Evolutionary conservation across 2,113 vertebrate species (phyloP).

Genomic region (Glaucomys volans): DNA sequence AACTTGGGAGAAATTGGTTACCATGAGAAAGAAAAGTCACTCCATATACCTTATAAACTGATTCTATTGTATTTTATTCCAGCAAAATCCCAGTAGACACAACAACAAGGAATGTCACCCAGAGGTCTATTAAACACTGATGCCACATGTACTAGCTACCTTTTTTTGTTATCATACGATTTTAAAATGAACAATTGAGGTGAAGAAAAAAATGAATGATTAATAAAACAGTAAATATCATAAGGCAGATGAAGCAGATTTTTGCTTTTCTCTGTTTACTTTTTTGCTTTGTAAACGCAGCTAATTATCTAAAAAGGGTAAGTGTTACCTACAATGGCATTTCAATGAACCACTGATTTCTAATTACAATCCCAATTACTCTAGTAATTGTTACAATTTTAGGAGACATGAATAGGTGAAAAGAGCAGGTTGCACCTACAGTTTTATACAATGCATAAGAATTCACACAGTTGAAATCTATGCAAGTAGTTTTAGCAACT

Average conservation of each 20-base stretch:
- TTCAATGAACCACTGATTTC: slow-evolving; percentile 81
- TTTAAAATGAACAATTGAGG: slow-evolving; percentile 33
- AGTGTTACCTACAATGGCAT: slow-evolving; percentile 50
- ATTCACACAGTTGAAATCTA: slow-evolving; percentile 34
- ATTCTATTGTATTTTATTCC: neutral
- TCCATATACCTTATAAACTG: neutral
- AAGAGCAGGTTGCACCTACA: neutral
- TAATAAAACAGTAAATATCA: slow-evolving; percentile 66
- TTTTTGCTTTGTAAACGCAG: slow-evolving; percentile 45
- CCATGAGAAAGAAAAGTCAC: neutral
- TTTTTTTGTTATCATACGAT: neutral
- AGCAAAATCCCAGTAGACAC: neutral
- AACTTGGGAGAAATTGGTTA: neutral
- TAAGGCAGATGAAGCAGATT: neutral
- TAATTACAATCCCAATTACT: slow-evolving; percentile 78
- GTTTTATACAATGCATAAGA: slow-evolving; percentile 43
- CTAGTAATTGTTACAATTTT: slow-evolving; percentile 76
- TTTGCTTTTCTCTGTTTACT: neutral
- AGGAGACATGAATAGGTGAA: slow-evolving; percentile 65
- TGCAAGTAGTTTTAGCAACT: slow-evolving; percentile 39
- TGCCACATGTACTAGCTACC: neutral
- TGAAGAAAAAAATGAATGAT: neutral
- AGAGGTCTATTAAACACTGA: neutral
- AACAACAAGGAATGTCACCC: neutral
- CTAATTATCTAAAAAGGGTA: slow-evolving; percentile 66